Evolutionary conservation across 2,888 invertebrate genomes (phyloP), one percentile per base, ranked within the genome.

Genomic region (Schizotus pectinicornis): DNA sequence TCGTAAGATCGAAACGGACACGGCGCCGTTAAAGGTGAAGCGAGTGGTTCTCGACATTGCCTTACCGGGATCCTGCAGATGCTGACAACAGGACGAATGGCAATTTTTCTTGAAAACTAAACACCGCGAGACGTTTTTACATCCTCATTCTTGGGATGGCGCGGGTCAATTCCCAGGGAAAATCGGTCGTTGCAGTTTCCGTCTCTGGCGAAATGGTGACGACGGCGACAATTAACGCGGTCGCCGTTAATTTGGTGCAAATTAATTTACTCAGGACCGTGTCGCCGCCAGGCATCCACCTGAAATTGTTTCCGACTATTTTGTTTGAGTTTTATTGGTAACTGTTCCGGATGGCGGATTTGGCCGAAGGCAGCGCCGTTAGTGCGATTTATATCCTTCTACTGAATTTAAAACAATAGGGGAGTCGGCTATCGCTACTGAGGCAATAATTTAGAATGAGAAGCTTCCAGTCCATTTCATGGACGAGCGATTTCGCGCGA

Each of bases 11-110:
- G 43, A 51, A 56, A 35, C 50, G 54, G 14, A 48, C 55, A 63
- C 67, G 64, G 64, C 67, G 62, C 67, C 65, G 64, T 59, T 66
- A 67, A 72, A 65, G 69, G 69, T 59, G 62, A 67, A 51, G 59
- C 56, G 39, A 62, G 67, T 62, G 64, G 68, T 64, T 65, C 68
- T 65, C 56, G 64, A 61, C 65, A 61, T 62, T 59, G 59, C 67
- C 68, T 60, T 67, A 63, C 61, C 39, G 60, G 65, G 65, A 62
- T 46, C 58, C 49, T 55, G 54, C 58, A 59, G 43, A 58, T 55
- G 52, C 48, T 58, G 52, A 51, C 58, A 53, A 61, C 59, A 49
- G 53, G 48, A 64, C 63, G 65, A 55, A 59, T 46, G 59, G 57
- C 66, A 65, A 68, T 68, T 65, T 67, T 64, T 67, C 67, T 61